phyloP scores from a whole-genome alignment of 2,113 vertebrate species.

The Martes martes region DNA sequence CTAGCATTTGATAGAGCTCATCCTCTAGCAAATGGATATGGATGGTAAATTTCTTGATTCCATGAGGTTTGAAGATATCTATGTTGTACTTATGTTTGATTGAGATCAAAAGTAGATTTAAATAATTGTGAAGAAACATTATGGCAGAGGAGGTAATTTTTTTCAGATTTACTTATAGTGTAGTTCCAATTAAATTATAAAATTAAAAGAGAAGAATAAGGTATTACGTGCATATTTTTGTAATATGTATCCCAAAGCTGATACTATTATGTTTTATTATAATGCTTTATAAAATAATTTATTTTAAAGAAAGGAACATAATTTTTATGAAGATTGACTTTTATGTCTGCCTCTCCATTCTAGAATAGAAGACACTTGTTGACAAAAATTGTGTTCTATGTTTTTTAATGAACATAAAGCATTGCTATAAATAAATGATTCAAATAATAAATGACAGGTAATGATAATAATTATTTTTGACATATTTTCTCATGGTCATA shows the following conservation, averaged over 20 bases:
- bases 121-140: background rate
- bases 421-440: background rate
- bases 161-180: background rate
- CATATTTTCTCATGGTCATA: background rate
- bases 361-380: background rate
- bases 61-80: background rate
- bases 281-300: background rate
- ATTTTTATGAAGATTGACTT: background rate
- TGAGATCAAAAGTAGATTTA: background rate
- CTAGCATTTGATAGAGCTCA: background rate
- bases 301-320: background rate
- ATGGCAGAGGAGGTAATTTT: background rate
- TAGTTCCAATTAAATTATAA: background rate
- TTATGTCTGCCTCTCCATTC: background rate
- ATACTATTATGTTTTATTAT: background rate
- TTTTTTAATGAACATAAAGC: background rate
- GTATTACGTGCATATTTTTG: background rate
- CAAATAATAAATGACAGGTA: background rate
- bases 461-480: background rate
- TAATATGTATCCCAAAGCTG: background rate
- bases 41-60: background rate
- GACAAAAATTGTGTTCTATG: background rate
- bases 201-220: background rate
- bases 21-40: background rate
- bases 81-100: background rate